Base-by-base conservation (phyloP, 2,888 invertebrate genomes). In the Petrolisthes cinctipes region DNA sequence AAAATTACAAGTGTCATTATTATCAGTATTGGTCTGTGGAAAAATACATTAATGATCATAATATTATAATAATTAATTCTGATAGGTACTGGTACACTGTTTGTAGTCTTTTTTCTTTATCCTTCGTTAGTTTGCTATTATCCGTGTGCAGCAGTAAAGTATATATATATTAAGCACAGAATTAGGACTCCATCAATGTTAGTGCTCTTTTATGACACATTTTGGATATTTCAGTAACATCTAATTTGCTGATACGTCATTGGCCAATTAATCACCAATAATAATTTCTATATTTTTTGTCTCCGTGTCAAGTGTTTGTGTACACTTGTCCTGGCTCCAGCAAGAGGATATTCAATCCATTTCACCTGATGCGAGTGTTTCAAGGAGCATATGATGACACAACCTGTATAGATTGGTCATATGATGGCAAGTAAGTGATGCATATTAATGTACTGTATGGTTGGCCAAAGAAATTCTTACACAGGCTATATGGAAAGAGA, bases 361-460 rank as follows among this genome's bases (percentile, higher is more conserved):
- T 99, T 92, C 94, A 96, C 14, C 95, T 98, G 94, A 96, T 96
- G 92, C 94, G 96, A 86, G 96, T 96, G 0, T 97, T 96, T 92
- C 95, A 96, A 92, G 96, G 96, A 80, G 95, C 97, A 0, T 95
- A 95, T 89, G 97, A 98, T 92, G 96, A 96, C 89, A 96, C 97
- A 0, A 96, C 96, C 0, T 97, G 96, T 92, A 92, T 99, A 4
- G 96, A 97, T 92, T 99, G 99, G 99, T 97, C 98, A 0, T 94
- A 94, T 37, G 98, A 99, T 93, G 98, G 99, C 0, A 96, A 95
- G 94, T 94, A 91, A 90, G 91, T 85, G 4, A 76, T 14, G 2
- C 7, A 0, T 73, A 20, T 73, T n/a, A 37, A 37, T 37, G 37
- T 37, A 37, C 2, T 37, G 37, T 37, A 37, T 37, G 37, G 37